phyloP scores from a whole-genome alignment of 2,797 vertebrate genomes.

The Anableps anableps region DNA sequence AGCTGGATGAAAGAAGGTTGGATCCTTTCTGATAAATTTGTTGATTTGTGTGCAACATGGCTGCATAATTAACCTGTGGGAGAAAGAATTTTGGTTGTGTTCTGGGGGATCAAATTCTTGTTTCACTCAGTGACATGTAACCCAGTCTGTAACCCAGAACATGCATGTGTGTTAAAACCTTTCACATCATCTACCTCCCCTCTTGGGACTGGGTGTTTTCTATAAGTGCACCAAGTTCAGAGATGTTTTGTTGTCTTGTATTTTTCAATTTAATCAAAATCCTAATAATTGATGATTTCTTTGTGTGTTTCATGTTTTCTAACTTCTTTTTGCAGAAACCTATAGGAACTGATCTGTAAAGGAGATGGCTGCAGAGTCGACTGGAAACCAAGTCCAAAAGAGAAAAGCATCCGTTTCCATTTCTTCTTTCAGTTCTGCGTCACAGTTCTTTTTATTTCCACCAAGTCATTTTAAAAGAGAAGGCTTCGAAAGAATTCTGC shows the following conservation, averaged over 20 bases:
- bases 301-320: neutral
- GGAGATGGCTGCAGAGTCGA: neutral
- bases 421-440: neutral
- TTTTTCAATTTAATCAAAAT: neutral
- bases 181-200: neutral
- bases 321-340: conserved; percentile 12
- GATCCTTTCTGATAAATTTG: neutral
- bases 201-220: neutral
- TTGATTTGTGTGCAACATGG: neutral
- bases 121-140: neutral
- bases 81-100: neutral
- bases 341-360: conserved; percentile 6
- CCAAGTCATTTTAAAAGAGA: neutral
- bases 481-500: neutral
- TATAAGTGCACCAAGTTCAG: neutral
- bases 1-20: no score
- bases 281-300: neutral
- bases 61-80: neutral
- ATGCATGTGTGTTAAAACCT: neutral
- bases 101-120: neutral
- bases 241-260: neutral
- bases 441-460: neutral
- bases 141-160: neutral
- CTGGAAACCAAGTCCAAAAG: neutral
- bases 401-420: neutral